Base-by-base conservation (phyloP, 2,888 invertebrate genomes). In the Andrena flavipes region DNA sequence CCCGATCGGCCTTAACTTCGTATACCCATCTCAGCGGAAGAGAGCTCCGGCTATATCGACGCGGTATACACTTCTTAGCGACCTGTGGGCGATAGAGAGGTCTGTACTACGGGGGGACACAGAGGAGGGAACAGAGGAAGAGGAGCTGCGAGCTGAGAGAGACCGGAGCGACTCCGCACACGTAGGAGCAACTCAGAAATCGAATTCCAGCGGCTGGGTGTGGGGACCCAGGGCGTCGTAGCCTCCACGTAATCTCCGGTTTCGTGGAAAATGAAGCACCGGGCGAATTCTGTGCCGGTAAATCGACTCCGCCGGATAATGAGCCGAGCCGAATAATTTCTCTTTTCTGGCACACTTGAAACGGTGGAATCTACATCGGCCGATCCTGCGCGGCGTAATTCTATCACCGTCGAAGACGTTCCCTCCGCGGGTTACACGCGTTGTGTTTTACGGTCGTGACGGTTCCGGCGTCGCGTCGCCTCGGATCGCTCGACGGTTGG, bases 171-270 rank as follows among this genome's bases (percentile, higher is more conserved):
- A 79, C 64, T 70, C 65, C 49, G 64, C 73, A 67, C 78, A 82
- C 80, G 83, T 83, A 75, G 86, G 67, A 80, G 76, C 67, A 80
- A 83, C 71, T 76, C 73, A 87, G 84, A 89, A 90, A 90, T 90
- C 89, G 84, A 89, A 90, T 90, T 87, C 84, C 83, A 69, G 49
- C 71, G 68, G 76, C 74, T 84, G 79, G 84, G 74, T 83, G 86
- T 84, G 87, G 79, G 82, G 88, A 89, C 84, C 74, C 48, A n/a
- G 82, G 54, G 77, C 68, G 79, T 74, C 73, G 68, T 76, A 72
- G 78, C 81, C 72, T 56, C 75, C 84, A 72, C 75, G 85, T 88
- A 88, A 88, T 86, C 85, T 89, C 85, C 84, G 88, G 90, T 90
- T 88, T 85, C 85, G 83, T 72, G 88, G 85, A 85, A 89, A 88